Conservation (phyloP, 2,797 vertebrate genomes). For the Hipposideros larvatus region DNA sequence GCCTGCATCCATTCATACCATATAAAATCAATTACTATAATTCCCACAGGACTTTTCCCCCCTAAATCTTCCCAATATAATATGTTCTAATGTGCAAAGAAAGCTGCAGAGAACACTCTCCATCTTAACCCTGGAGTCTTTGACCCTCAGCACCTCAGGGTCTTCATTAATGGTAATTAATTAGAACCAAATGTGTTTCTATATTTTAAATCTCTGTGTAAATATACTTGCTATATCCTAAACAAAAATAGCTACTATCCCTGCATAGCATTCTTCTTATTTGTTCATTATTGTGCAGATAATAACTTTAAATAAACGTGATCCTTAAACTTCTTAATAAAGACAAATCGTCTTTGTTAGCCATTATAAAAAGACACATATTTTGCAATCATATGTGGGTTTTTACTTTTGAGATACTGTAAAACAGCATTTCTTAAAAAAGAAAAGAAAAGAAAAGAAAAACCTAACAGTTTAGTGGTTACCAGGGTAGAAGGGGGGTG, state of each 20-base stretch:
- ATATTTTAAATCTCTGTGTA: slow-evolving; percentile 47
- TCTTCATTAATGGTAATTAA: slow-evolving; percentile 51
- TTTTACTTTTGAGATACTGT: background rate
- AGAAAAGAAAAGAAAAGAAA: background rate
- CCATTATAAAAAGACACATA: background rate
- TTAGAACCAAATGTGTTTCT: slow-evolving; percentile 53
- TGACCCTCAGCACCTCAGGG: background rate
- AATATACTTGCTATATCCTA: slow-evolving; percentile 20
- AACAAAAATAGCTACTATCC: slow-evolving; percentile 21
- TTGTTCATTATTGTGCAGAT: slow-evolving; percentile 25
- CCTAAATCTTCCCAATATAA: slow-evolving; percentile 46
- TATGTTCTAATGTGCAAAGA: slow-evolving; percentile 25
- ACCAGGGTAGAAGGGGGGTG: background rate
- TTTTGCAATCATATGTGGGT: background rate
- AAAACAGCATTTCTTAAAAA: slow-evolving; percentile 2
- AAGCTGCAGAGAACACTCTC: background rate
- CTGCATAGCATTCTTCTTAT: slow-evolving; percentile 21
- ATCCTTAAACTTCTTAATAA: slow-evolving; percentile 68
- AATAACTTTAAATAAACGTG: slow-evolving; percentile 62
- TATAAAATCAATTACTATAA: slow-evolving; percentile 72
- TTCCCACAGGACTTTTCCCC: background rate
- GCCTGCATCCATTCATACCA: slow-evolving; percentile 39
- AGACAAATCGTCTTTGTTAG: slow-evolving; percentile 52
- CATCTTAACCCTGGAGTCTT: background rate
- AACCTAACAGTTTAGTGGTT: background rate